Conservation (phyloP, 1,140 invertebrate genomes). For the Brachystomella parvula region DNA sequence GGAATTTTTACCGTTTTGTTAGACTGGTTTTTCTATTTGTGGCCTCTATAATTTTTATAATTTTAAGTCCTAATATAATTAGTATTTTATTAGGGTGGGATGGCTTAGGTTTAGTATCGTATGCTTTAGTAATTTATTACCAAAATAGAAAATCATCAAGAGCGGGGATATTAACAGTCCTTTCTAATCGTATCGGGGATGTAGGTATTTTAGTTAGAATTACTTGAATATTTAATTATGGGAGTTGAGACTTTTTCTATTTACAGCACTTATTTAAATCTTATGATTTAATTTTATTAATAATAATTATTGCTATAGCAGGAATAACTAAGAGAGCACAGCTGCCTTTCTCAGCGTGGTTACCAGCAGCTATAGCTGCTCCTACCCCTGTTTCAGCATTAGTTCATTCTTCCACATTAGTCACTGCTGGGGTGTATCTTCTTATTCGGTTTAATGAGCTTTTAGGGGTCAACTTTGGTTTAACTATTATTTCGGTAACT, state of each 20-base stretch:
- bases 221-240: slow-evolving; percentile 50
- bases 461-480: slow-evolving; percentile 42
- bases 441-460: slow-evolving; percentile 52
- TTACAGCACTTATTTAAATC: slow-evolving; percentile 38
- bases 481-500: slow-evolving; percentile 46
- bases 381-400: slow-evolving; percentile 61
- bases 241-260: slow-evolving; percentile 48
- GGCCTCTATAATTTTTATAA: slow-evolving; percentile 57
- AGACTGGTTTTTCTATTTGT: slow-evolving; percentile 55
- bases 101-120: slow-evolving; percentile 57
- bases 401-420: slow-evolving; percentile 65
- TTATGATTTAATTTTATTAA: slow-evolving; percentile 47
- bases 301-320: slow-evolving; percentile 47
- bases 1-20: slow-evolving; percentile 51
- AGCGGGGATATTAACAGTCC: slow-evolving; percentile 54
- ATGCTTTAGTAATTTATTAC: slow-evolving; percentile 60
- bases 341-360: slow-evolving; percentile 61
- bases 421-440: slow-evolving; percentile 62
- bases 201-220: slow-evolving; percentile 50
- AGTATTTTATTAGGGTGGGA: slow-evolving; percentile 61
- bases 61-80: slow-evolving; percentile 58
- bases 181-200: slow-evolving; percentile 57
- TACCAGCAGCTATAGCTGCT: slow-evolving; percentile 60
- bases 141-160: slow-evolving; percentile 52
- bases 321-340: slow-evolving; percentile 64